Conservation (phyloP, 2,888 invertebrate species). For the Polyommatus icarus region DNA sequence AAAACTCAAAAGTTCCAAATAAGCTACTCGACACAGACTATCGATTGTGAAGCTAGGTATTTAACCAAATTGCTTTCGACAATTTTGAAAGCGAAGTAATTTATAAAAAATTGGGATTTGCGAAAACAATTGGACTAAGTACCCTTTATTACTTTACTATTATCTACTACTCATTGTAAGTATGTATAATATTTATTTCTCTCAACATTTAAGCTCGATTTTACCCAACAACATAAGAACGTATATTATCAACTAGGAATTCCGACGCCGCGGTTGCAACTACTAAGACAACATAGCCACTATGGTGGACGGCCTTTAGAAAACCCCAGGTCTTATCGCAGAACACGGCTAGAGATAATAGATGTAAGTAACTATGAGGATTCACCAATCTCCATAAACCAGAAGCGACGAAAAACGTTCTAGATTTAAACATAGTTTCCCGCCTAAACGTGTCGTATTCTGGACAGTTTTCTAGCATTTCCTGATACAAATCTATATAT, state of each 20-base stretch:
- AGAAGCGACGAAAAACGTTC: slow-evolving; percentile 86
- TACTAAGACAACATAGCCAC: slow-evolving; percentile 85
- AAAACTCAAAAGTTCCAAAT: no score
- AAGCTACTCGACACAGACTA: no score
- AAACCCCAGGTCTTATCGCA: slow-evolving; percentile 91
- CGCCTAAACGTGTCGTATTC: slow-evolving; percentile 75
- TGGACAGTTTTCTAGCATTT: slow-evolving; percentile 84
- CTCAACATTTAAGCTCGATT: neutral
- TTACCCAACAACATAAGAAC: slow-evolving; percentile 48
- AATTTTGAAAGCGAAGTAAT: no score
- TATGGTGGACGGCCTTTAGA: slow-evolving; percentile 84
- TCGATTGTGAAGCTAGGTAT: no score
- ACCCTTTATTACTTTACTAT: no score
- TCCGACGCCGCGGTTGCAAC: slow-evolving; percentile 83
- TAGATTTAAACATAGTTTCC: slow-evolving; percentile 84
- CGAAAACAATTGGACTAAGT: no score
- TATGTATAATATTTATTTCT: no score
- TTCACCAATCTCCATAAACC: slow-evolving; percentile 89
- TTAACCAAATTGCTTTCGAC: no score
- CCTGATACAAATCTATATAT: slow-evolving; percentile 89
- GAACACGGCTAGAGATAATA: slow-evolving; percentile 87
- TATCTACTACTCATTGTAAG: no score
- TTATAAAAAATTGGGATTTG: no score
- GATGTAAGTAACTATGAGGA: slow-evolving; percentile 88
- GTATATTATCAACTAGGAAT: slow-evolving; percentile 51